Percentiles rank a stretch among this genome's conserved stretches.
phyloP scores from a whole-genome alignment of 2,888 invertebrate genomes.

The Hypomecis punctinalis region DNA sequence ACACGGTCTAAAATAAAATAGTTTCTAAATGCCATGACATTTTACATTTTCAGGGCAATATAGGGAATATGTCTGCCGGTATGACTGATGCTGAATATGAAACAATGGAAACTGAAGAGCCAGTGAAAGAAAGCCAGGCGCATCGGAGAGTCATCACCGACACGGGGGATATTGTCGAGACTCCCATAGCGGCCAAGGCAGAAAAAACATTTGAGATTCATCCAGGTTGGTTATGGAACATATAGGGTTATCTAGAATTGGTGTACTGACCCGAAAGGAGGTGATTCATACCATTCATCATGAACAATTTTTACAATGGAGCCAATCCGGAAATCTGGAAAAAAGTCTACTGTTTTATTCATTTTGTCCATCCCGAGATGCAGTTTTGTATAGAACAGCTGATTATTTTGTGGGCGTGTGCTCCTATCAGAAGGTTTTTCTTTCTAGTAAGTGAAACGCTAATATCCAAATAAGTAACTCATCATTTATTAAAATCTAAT shows the following conservation, averaged over 20 bases:
- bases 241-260: not conserved
- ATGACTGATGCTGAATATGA: conserved; percentile 33
- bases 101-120: conserved; percentile 36
- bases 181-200: conserved; percentile 46
- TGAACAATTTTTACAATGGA: too few relatives aligned
- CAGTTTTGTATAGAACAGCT: too few relatives aligned
- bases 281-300: too few relatives aligned
- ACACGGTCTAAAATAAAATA: not conserved
- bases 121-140: conserved; percentile 50
- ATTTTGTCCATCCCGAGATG: too few relatives aligned
- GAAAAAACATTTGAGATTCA: not conserved
- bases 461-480: too few relatives aligned
- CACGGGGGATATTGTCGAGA: conserved; percentile 72
- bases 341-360: too few relatives aligned
- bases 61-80: conserved; percentile 19
- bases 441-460: too few relatives aligned
- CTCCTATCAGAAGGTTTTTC: too few relatives aligned
- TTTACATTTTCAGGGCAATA: conserved; percentile 17
- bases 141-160: conserved; percentile 73
- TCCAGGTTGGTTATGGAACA: conserved; percentile 7
- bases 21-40: not conserved
- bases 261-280: too few relatives aligned
- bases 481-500: too few relatives aligned
- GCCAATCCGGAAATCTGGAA: too few relatives aligned
- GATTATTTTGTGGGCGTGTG: too few relatives aligned